Evolutionary conservation across 2,888 invertebrate species (phyloP).

Genomic region (Drosophila atroscutellata): DNA sequence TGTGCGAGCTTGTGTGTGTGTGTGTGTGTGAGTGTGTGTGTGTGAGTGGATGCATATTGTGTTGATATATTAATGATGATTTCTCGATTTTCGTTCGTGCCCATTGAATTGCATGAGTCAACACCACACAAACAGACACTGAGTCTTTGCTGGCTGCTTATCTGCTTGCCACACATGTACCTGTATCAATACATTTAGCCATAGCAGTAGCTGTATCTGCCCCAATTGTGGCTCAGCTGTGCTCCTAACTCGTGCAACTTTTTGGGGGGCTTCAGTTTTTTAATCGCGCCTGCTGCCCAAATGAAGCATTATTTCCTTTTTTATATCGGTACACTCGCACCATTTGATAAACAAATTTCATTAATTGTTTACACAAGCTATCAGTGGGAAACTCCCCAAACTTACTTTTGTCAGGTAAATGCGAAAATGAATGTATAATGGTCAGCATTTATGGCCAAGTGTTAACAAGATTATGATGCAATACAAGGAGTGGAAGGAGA

Average conservation of each 20-base stretch:
- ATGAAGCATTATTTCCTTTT: constrained; percentile 59
- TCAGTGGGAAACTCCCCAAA: constrained; percentile 29
- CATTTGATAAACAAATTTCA: constrained; percentile 41
- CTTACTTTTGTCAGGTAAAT: constrained; percentile 57
- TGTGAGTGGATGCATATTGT: constrained; percentile 60
- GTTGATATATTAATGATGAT: constrained; percentile 80
- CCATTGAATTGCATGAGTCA: constrained; percentile 79
- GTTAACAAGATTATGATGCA: constrained; percentile 28
- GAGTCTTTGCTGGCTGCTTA: constrained; percentile 40
- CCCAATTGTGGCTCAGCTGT: constrained; percentile 17
- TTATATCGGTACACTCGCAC: constrained; percentile 15
- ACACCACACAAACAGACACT: constrained; percentile 39
- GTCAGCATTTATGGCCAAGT: constrained; percentile 9
- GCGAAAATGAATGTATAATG: constrained; percentile 38
- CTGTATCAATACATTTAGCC: constrained; percentile 31
- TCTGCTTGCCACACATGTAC: constrained; percentile 53
- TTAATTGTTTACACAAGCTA: constrained; percentile 57
- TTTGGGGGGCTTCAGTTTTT: constrained; percentile 65
- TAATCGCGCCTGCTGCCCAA: constrained; percentile 73
- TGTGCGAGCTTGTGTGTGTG: constrained; percentile 2
- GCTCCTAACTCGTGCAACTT: constrained; percentile 39
- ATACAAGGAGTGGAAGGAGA: constrained; percentile 2
- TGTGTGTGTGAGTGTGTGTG: not conserved
- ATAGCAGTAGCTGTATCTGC: constrained; percentile 34
- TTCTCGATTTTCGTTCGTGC: constrained; percentile 77